phyloP scores from a whole-genome alignment of 2,113 vertebrate species.

The Cathartes aura region DNA sequence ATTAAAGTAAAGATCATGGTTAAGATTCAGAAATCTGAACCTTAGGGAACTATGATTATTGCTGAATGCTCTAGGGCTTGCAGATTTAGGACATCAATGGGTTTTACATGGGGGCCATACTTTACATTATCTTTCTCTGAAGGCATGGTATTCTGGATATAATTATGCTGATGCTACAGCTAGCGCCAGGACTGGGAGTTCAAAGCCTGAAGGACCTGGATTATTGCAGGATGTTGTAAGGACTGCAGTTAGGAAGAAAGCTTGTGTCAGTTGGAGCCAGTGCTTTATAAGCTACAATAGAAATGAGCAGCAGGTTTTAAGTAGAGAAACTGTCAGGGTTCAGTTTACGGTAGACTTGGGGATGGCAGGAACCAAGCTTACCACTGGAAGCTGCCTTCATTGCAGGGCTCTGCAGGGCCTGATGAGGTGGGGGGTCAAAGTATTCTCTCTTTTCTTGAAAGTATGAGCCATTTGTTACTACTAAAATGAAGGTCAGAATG shows the following conservation, averaged over 20 bases:
- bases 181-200: not conserved
- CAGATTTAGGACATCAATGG: not conserved
- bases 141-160: not conserved
- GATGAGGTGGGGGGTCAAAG: not conserved
- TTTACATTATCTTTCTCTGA: not conserved
- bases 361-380: not conserved
- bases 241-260: not conserved
- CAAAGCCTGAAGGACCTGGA: not conserved
- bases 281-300: not conserved
- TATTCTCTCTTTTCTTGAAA: not conserved
- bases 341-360: not conserved
- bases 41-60: not conserved
- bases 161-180: not conserved
- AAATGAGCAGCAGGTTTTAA: not conserved
- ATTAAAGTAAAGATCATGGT: not conserved
- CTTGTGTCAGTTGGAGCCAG: not conserved
- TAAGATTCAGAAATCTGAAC: constrained; percentile 11
- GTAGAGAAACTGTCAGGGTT: not conserved
- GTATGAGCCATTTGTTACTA: not conserved
- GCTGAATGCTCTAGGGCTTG: not conserved
- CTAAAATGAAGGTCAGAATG: not conserved
- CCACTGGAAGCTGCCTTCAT: not conserved
- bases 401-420: not conserved
- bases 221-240: not conserved
- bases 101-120: not conserved